A percentile compares a stretch with the other conserved stretches of the same genome.
phyloP scores from a whole-genome alignment of 2,888 invertebrate species.

The Stomorhina lunata region DNA sequence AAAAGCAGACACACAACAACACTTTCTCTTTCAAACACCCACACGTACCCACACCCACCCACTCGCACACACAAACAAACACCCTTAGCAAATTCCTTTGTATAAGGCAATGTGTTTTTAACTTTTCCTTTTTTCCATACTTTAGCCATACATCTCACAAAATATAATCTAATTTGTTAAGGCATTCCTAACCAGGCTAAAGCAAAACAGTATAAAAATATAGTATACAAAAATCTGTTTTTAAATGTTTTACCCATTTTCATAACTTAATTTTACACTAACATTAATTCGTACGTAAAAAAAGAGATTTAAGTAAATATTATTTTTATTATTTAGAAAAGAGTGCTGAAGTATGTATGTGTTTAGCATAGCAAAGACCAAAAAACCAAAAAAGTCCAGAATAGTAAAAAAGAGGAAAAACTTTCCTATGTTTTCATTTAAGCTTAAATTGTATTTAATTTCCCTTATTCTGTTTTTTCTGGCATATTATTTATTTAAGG shows the following conservation, averaged over 20 bases:
- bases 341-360: constrained; percentile 46
- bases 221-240: constrained; percentile 61
- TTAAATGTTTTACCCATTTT: constrained; percentile 56
- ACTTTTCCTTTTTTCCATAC: neutral
- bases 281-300: neutral
- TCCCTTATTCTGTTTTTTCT: constrained; percentile 8
- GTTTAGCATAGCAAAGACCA: constrained; percentile 49
- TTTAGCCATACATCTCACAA: neutral
- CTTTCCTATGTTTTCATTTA: constrained; percentile 4
- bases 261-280: constrained; percentile 53
- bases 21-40: too few species aligned
- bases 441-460: constrained; percentile 51
- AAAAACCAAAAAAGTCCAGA: neutral
- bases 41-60: too few species aligned
- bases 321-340: constrained; percentile 47
- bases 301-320: constrained; percentile 50
- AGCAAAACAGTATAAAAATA: constrained; percentile 13
- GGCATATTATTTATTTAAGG: neutral
- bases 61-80: constrained; percentile 14
- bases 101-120: neutral
- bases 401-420: neutral
- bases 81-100: neutral
- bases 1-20: constrained; percentile 39
- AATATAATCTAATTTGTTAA: constrained; percentile 60
- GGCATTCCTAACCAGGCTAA: constrained; percentile 28